A percentile compares a stretch with the other conserved stretches of the same genome.
These are phyloP conservation scores for Pygoscelis adeliae DNA, from an alignment of 2,113 vertebrate species.

Conservation along the genomic window DNA sequence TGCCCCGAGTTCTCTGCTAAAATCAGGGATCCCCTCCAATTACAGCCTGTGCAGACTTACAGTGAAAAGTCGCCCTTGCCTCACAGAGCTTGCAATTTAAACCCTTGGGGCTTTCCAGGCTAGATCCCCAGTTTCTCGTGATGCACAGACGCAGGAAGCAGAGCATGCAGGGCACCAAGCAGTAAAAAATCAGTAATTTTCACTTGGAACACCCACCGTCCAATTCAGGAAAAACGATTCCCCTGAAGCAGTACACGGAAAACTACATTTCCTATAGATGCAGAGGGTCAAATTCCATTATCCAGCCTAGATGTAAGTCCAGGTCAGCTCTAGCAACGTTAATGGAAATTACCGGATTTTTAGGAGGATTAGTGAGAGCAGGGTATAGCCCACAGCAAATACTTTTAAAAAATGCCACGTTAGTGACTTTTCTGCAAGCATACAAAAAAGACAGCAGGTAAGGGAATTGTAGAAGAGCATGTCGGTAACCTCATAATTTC, in stretches of 20 bases:
- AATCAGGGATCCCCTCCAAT: neutral
- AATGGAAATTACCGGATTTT: neutral
- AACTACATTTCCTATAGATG: neutral
- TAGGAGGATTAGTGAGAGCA: neutral
- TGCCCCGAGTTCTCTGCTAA: neutral
- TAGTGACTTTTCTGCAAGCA: neutral
- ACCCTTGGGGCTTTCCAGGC: neutral
- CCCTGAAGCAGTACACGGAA: neutral
- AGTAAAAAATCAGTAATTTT: neutral
- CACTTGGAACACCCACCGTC: neutral
- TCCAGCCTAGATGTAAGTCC: neutral
- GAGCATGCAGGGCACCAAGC: neutral
- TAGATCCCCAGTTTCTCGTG: neutral
- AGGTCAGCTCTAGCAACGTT: neutral
- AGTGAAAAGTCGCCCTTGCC: neutral
- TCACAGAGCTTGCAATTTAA: neutral
- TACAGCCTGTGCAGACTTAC: neutral
- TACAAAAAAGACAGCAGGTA: neutral
- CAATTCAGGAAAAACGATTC: neutral
- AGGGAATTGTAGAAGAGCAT: neutral
- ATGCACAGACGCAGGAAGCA: neutral
- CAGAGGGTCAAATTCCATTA: neutral
- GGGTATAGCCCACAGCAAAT: neutral
- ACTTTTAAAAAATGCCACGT: neutral
- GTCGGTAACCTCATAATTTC: neutral